phyloP scores from a whole-genome alignment of 2,113 vertebrate species.

The Electrona antarctica region DNA sequence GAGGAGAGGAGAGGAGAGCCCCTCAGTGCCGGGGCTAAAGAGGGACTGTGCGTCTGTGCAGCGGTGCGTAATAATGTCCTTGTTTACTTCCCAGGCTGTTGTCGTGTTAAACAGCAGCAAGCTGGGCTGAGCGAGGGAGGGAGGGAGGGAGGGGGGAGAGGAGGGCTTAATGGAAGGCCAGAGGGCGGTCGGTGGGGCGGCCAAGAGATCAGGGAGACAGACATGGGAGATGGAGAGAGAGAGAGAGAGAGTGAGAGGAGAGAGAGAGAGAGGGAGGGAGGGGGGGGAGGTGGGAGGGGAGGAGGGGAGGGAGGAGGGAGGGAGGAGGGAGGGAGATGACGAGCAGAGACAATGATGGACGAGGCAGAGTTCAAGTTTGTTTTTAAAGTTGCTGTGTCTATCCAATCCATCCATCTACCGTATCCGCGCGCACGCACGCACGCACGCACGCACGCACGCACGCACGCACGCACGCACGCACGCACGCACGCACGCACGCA shows the following conservation, averaged over 20 bases:
- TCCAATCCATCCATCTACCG: too few species aligned
- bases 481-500: too few species aligned
- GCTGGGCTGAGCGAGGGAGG: not conserved
- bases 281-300: too few species aligned
- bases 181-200: conserved; percentile 5
- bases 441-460: too few species aligned
- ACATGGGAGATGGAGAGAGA: conserved; percentile 2
- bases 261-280: not conserved
- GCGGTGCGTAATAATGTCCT: conserved; percentile 60
- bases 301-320: conserved; percentile 11
- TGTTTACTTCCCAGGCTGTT: conserved; percentile 56
- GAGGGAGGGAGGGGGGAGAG: conserved; percentile 6
- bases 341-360: too few species aligned
- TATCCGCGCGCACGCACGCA: too few species aligned
- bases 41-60: conserved; percentile 30
- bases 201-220: conserved; percentile 24
- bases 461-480: too few species aligned
- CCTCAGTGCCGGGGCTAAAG: conserved; percentile 25
- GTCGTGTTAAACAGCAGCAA: conserved; percentile 46
- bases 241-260: conserved; percentile 20
- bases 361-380: too few species aligned
- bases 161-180: conserved; percentile 20
- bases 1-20: not conserved
- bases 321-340: not conserved
- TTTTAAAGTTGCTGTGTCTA: too few species aligned